Conservation (phyloP, 1,140 invertebrate genomes). For the Eumaeus atala region DNA sequence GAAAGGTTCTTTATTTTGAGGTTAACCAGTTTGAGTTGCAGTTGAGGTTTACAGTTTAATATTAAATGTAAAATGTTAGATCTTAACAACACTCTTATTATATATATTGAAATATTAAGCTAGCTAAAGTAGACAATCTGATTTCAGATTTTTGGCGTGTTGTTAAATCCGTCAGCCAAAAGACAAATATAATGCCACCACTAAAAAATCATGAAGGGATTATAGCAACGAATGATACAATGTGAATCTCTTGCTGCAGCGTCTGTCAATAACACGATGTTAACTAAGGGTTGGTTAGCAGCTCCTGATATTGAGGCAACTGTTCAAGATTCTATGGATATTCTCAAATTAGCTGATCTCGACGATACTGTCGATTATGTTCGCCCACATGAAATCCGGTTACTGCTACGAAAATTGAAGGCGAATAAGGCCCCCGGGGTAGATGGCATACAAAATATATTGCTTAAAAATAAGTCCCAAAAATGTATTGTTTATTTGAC, state of each 20-base stretch:
- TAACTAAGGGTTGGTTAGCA: not conserved
- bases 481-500: not conserved
- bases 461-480: not conserved
- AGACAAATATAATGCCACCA: not conserved
- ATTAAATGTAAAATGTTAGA: not conserved
- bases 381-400: not conserved
- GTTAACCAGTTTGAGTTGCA: too few species aligned
- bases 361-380: not conserved
- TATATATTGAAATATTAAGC: slow-evolving; percentile 16
- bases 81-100: not conserved
- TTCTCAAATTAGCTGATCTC: not conserved
- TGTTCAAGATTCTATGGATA: not conserved
- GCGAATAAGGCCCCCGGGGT: not conserved
- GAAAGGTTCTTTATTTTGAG: not conserved
- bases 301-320: not conserved
- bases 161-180: slow-evolving; percentile 7
- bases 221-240: not conserved
- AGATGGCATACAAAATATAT: not conserved
- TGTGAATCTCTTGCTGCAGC: not conserved
- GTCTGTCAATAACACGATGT: not conserved
- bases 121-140: slow-evolving; percentile 16
- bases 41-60: not conserved
- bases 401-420: not conserved
- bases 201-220: not conserved
- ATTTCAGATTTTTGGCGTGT: slow-evolving; percentile 19